Percentiles rank a stretch among this genome's conserved stretches.
Evolutionary conservation across 2,888 invertebrate species (phyloP).

Genomic region (Epinotia nisella): DNA sequence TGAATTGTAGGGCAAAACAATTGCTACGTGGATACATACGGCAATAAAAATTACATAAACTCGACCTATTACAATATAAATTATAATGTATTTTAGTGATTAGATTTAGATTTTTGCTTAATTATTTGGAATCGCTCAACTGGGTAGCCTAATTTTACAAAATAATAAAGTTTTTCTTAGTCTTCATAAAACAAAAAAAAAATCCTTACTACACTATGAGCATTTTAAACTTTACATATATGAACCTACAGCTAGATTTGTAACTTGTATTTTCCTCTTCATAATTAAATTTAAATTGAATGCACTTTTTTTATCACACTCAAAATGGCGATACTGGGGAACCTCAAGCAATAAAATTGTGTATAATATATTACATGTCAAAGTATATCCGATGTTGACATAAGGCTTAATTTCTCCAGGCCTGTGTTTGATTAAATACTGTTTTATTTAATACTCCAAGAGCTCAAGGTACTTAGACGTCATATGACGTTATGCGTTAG

Average conservation of each 20-base stretch:
- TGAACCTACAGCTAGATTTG: not conserved
- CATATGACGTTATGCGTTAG: too few species aligned
- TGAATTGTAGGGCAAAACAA: too few species aligned
- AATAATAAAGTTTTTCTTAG: not conserved
- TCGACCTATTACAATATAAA: too few species aligned
- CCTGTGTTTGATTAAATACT: too few species aligned
- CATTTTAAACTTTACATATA: conserved; percentile 18
- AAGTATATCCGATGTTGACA: too few species aligned
- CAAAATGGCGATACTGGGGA: conserved; percentile 1
- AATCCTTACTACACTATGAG: conserved; percentile 12
- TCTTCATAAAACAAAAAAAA: not conserved
- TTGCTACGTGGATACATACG: too few species aligned
- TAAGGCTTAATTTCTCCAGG: too few species aligned
- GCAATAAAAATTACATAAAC: too few species aligned
- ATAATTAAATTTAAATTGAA: not conserved
- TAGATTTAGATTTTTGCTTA: not conserved
- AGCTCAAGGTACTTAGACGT: too few species aligned
- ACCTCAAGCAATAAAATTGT: not conserved
- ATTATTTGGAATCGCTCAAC: not conserved
- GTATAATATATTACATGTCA: too few species aligned
- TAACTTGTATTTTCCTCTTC: not conserved
- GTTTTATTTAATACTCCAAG: too few species aligned
- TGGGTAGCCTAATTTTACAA: not conserved
- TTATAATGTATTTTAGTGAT: too few species aligned
- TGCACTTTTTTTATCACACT: conserved; percentile 11